Evolutionary conservation across 1,140 invertebrate genomes (phyloP).

Genomic region (Bombus confusus): DNA sequence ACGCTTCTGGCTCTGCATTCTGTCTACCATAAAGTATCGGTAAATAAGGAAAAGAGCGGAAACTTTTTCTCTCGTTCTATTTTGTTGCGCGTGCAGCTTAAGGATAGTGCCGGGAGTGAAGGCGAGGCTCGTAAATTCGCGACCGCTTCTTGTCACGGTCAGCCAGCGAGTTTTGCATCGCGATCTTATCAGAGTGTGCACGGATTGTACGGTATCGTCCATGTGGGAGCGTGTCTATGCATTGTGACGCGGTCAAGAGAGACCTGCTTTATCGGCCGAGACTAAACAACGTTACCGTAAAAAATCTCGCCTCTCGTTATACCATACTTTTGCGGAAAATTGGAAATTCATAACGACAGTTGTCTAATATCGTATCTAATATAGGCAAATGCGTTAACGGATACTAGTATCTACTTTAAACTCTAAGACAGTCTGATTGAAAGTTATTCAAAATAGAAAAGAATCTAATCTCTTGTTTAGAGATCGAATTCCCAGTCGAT

Average conservation of each 20-base stretch:
- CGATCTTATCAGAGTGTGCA: conserved; percentile 70
- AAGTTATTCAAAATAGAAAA: no score
- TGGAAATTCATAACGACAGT: not conserved
- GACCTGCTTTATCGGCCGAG: not conserved
- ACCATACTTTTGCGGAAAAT: not conserved
- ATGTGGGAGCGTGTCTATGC: conserved; percentile 17
- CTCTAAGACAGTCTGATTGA: no score
- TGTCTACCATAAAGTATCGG: not conserved
- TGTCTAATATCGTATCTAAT: not conserved
- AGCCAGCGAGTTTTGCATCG: conserved; percentile 64
- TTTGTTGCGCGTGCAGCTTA: conserved; percentile 1
- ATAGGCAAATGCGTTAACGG: no score
- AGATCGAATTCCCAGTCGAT: not conserved
- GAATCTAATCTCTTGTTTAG: not conserved
- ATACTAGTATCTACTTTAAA: no score
- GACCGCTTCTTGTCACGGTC: conserved; percentile 59
- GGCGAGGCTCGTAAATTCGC: conserved; percentile 65
- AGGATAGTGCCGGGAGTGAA: conserved; percentile 20
- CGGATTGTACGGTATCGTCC: conserved; percentile 49
- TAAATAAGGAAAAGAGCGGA: not conserved
- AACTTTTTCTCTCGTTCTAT: no score
- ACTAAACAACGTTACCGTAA: not conserved
- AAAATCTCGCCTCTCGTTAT: not conserved
- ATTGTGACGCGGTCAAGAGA: not conserved
- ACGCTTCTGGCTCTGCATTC: no score